These are phyloP conservation scores for Chymomyza fuscimana DNA, from an alignment of 2,888 invertebrate genomes.

Conservation along the genomic window DNA sequence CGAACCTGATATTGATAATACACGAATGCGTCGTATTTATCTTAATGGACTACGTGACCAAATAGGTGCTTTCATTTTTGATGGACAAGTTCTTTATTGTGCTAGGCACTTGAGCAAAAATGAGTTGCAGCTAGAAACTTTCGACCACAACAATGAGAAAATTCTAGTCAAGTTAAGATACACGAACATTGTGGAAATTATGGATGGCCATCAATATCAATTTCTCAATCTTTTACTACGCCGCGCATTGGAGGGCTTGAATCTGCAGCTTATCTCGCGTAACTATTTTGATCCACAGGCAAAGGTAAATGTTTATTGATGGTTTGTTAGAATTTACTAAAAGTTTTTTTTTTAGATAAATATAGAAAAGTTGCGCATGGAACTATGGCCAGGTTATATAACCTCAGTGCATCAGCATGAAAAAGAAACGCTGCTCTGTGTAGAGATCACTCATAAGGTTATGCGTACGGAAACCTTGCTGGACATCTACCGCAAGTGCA, in stretches of 20 bases:
- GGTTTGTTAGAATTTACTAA: neutral
- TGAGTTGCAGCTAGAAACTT: conserved; percentile 83
- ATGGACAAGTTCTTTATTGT: conserved; percentile 80
- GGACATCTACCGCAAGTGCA: conserved; percentile 81
- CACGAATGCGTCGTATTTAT: conserved; percentile 83
- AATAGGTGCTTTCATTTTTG: conserved; percentile 85
- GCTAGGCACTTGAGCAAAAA: conserved; percentile 28
- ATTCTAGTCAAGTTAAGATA: conserved; percentile 83
- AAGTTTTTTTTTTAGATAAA: conserved; percentile 43
- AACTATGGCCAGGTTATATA: conserved; percentile 92
- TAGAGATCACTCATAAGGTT: conserved; percentile 91
- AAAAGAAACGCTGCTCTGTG: conserved; percentile 86
- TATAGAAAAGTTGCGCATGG: conserved; percentile 82
- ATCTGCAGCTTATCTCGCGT: conserved; percentile 86
- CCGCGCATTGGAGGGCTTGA: conserved; percentile 81
- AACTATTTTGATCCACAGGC: conserved; percentile 87
- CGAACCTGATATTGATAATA: conserved; percentile 86
- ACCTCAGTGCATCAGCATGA: conserved; percentile 93
- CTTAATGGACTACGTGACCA: conserved; percentile 81
- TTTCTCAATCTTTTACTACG: conserved; percentile 89
- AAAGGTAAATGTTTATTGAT: conserved; percentile 80
- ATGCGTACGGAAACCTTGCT: conserved; percentile 88
- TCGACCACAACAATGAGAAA: conserved; percentile 81
- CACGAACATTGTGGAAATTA: conserved; percentile 84
- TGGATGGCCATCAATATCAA: conserved; percentile 86